phyloP scores from a whole-genome alignment of 2,113 vertebrate genomes.

The Podilymbus podiceps region DNA sequence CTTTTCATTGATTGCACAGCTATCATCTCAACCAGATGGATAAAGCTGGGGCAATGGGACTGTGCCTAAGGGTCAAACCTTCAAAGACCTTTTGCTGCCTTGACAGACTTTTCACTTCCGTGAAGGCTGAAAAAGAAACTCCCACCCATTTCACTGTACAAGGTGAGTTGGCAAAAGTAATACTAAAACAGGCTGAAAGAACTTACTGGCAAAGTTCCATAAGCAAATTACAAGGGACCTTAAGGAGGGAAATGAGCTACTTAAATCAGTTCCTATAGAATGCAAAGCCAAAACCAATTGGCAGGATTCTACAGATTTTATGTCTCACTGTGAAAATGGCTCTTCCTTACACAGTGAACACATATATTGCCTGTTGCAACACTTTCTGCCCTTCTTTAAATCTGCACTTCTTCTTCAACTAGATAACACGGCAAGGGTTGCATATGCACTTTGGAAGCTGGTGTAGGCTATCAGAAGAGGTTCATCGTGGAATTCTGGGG shows the following conservation, averaged over 20 bases:
- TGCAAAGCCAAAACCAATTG: background rate
- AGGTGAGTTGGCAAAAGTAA: background rate
- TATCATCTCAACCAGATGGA: background rate
- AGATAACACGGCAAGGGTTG: background rate
- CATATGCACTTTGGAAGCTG: background rate
- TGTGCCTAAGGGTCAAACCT: background rate
- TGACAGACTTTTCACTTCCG: background rate
- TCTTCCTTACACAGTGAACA: background rate
- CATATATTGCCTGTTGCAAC: background rate
- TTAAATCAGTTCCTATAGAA: conserved; percentile 24
- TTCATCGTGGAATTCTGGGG: background rate
- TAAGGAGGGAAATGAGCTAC: background rate
- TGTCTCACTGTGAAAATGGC: background rate
- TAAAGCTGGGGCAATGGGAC: background rate
- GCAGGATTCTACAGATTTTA: background rate
- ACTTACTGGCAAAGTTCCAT: background rate
- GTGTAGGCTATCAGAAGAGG: background rate
- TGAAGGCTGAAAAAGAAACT: background rate
- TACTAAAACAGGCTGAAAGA: background rate
- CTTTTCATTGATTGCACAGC: background rate
- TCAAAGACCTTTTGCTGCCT: background rate
- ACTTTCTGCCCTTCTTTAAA: background rate
- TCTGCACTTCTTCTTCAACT: background rate
- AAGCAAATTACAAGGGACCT: background rate
- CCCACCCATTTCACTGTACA: background rate